Evolutionary conservation across 2,797 vertebrate species (phyloP), one percentile per base, ranked within the genome.

Genomic region (Poecilia wingei): DNA sequence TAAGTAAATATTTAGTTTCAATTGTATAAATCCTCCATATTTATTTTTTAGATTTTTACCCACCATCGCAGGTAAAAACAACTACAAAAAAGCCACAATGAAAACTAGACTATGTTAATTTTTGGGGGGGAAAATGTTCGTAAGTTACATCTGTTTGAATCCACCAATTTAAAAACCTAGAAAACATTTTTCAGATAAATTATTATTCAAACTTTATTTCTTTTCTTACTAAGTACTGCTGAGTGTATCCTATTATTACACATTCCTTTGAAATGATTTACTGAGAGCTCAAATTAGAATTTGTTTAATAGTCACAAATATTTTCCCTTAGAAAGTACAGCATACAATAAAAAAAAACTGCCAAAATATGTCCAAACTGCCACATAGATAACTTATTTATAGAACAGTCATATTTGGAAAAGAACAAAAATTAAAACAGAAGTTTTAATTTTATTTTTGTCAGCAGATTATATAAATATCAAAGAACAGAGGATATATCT

Each of bases 361-460:
- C 13, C 0, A 64, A 51, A 33, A 46, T n/a, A 47, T 49, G 59
- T 57, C 25, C 39, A 33, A 49, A 22, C 74, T 13, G 53, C 72
- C 7, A 14, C 41, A 33, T 22, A 12, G 66, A 82, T 41, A 39
- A 68, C 25, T 22, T 31, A 72, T 14, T 53, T 2, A 73, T 64
- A 1, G 41, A 22, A 28, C 14, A 72, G 36, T 71, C 1, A 49
- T 25, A 41, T 9, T 49, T 16, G 1, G 75, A 2, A 75, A 18
- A 53, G 61, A 6, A 3, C 4, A 78, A 80, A 3, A 5, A 18
- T 71, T 12, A 1, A 22, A 73, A 55, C 1, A 74, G 22, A 68
- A n/a, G 3, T 45, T 45, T 3, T 43, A 46, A 75, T 83, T 88
- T 91, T 84, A 90, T 89, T 89, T 31, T 25, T 6, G 28, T 51